Evolutionary conservation across 2,797 vertebrate species (phyloP).

Genomic region (Muraenolepis orangiensis): DNA sequence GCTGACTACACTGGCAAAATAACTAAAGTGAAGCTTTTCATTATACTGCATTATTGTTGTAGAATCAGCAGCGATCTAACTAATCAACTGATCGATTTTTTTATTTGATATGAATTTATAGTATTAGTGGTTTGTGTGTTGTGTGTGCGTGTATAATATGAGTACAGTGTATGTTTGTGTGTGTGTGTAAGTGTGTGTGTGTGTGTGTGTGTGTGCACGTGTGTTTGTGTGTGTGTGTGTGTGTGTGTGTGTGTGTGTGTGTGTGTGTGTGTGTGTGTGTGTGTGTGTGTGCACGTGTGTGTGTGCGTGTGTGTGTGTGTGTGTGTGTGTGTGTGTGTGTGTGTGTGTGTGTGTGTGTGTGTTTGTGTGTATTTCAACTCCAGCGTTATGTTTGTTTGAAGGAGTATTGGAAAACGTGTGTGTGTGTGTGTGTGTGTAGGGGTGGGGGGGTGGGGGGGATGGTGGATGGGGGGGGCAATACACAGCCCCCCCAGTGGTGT

Average conservation of each 20-base stretch:
- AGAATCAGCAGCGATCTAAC: too few relatives aligned
- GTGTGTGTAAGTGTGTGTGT: conserved; percentile 19
- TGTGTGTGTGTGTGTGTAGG: too few relatives aligned
- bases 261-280: background rate
- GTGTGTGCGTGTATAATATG: conserved; percentile 21
- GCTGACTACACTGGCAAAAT: too few relatives aligned
- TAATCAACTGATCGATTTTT: background rate
- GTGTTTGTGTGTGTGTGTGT: background rate
- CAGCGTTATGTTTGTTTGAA: background rate
- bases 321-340: conserved; percentile 20
- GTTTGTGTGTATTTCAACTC: background rate
- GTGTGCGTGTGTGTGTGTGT: conserved; percentile 16
- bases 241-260: conserved; percentile 4
- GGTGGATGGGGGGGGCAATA: conserved; percentile 22
- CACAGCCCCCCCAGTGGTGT: conserved; percentile 57
- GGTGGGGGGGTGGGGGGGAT: too few relatives aligned
- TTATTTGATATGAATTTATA: background rate
- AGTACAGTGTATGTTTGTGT: conserved; percentile 15
- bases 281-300: conserved; percentile 11
- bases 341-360: conserved; percentile 21
- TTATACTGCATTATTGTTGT: too few relatives aligned
- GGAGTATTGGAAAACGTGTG: background rate
- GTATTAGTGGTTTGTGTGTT: conserved; percentile 15
- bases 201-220: background rate
- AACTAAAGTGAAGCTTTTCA: too few relatives aligned